phyloP scores from a whole-genome alignment of 1,140 invertebrate genomes.

The Eulimnadia texana region DNA sequence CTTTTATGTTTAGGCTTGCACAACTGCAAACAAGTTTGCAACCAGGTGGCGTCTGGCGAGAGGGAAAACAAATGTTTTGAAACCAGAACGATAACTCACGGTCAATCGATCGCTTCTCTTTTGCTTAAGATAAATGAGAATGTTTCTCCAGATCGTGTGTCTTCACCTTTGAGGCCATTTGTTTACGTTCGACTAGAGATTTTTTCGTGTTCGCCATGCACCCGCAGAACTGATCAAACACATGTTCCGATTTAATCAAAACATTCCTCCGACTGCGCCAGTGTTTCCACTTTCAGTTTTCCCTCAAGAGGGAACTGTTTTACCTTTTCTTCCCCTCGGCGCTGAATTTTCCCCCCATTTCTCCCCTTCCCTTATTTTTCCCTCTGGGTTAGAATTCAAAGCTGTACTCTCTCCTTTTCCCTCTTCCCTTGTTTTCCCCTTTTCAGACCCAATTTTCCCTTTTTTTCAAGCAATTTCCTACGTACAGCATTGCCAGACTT shows the following conservation, averaged over 20 bases:
- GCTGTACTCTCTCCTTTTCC: too few relatives aligned
- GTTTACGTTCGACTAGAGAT: background rate
- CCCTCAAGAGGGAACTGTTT: too few relatives aligned
- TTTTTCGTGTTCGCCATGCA: background rate
- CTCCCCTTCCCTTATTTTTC: too few relatives aligned
- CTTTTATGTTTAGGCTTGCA: background rate
- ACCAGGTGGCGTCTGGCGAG: background rate
- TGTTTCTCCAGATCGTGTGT: background rate
- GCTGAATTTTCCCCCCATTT: too few relatives aligned
- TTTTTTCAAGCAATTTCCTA: too few relatives aligned
- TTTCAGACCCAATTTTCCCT: too few relatives aligned
- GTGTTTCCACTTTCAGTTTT: too few relatives aligned
- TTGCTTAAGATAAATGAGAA: background rate
- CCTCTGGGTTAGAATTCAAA: too few relatives aligned
- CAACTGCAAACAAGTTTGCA: background rate
- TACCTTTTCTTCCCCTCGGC: too few relatives aligned
- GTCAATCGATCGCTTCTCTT: background rate
- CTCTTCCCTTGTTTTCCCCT: too few relatives aligned
- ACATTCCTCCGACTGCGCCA: too few relatives aligned
- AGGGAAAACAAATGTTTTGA: background rate
- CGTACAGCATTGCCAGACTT: too few relatives aligned
- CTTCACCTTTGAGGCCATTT: background rate
- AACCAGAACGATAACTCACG: background rate
- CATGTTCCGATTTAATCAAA: background rate
- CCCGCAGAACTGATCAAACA: background rate